Conservation (phyloP, 2,797 vertebrate genomes). For the Nasua narica region DNA sequence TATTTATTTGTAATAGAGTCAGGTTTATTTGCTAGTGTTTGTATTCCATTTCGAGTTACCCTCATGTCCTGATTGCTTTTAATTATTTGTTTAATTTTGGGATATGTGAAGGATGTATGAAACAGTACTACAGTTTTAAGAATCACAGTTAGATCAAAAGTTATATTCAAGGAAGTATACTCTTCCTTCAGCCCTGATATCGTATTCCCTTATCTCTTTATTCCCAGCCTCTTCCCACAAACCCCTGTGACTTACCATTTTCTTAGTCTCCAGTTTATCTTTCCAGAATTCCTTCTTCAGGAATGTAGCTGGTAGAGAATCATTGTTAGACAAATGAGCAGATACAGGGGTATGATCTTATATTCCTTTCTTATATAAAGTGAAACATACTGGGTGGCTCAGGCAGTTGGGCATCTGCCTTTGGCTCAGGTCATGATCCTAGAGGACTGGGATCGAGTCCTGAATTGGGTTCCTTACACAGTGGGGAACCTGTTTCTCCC, state of each 20-base stretch:
- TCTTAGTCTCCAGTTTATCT: neutral
- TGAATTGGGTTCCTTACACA: too few relatives aligned
- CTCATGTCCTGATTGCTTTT: neutral
- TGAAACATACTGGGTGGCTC: too few relatives aligned
- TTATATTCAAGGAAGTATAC: neutral
- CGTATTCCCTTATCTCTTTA: neutral
- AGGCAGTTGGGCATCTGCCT: too few relatives aligned
- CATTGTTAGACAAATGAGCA: neutral
- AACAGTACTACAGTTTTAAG: neutral
- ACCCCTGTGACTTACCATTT: neutral
- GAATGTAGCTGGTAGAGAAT: neutral
- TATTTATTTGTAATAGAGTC: neutral
- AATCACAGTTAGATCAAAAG: neutral
- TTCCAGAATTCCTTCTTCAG: neutral
- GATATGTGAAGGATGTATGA: neutral
- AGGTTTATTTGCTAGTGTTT: neutral
- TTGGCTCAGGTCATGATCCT: too few relatives aligned
- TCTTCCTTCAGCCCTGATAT: neutral
- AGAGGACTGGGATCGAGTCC: too few relatives aligned
- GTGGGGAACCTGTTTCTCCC: too few relatives aligned
- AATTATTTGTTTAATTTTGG: neutral
- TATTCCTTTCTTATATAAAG: neutral
- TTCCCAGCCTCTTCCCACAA: neutral
- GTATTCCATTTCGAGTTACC: neutral
- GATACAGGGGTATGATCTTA: neutral